Conservation (phyloP, 2,113 vertebrate species). For the Podiceps cristatus region DNA sequence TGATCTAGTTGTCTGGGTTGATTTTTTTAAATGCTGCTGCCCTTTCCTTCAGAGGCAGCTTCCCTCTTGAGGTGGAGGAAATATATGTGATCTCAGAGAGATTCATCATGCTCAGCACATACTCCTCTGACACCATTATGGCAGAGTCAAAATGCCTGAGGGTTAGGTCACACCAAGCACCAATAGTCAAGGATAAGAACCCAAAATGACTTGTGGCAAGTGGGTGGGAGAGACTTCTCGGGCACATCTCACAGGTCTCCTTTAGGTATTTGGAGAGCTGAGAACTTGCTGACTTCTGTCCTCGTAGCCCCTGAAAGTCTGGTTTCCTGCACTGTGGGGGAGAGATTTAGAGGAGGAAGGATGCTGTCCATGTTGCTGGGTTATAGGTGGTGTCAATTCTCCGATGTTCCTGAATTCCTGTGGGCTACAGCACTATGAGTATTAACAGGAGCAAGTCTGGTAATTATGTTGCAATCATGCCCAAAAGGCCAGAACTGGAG, state of each 20-base stretch:
- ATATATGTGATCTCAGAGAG: background rate
- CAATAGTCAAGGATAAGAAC: background rate
- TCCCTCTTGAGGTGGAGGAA: background rate
- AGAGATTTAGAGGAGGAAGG: background rate
- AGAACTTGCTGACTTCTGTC: background rate
- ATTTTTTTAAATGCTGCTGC: background rate
- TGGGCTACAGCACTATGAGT: background rate
- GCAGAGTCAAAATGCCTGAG: background rate
- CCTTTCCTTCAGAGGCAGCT: background rate
- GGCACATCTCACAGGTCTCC: background rate
- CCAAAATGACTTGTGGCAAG: background rate
- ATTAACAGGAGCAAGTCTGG: background rate
- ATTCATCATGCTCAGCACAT: background rate
- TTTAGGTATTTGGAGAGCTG: background rate
- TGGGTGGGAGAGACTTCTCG: background rate
- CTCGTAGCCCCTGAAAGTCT: background rate
- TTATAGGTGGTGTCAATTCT: background rate
- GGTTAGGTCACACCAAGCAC: background rate
- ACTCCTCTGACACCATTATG: accelerated
- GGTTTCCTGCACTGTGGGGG: background rate
- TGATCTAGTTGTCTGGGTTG: background rate
- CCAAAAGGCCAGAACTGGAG: background rate
- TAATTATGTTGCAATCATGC: background rate
- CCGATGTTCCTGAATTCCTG: background rate
- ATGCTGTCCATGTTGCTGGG: background rate